Conservation (phyloP, 2,113 vertebrate species). For the human (Homo sapiens) region DNA sequence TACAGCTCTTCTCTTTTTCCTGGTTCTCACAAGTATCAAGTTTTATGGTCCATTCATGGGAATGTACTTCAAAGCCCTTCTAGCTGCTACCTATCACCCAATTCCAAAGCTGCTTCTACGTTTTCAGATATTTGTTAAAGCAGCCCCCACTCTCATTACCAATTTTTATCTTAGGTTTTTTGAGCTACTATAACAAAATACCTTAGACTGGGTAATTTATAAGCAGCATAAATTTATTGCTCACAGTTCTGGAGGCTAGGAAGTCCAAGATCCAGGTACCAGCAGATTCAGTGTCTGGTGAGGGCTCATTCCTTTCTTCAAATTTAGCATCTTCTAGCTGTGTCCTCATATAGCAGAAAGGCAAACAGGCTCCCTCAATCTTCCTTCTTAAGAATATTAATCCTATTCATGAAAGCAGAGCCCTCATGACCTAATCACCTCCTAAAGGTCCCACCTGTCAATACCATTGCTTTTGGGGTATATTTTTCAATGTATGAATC, state of each 20-base stretch:
- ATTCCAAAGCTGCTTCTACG: neutral
- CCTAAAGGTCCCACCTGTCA: neutral
- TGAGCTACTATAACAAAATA: neutral
- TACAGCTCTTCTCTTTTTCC: neutral
- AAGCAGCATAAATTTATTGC: neutral
- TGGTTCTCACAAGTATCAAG: neutral
- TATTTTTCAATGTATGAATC: neutral
- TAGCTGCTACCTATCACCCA: neutral
- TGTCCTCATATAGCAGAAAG: neutral
- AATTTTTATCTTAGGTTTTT: neutral
- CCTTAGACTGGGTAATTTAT: neutral
- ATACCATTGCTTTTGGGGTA: neutral
- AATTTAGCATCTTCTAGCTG: neutral
- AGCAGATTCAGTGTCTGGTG: neutral
- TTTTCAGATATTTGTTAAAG: neutral
- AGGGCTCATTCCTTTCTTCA: neutral
- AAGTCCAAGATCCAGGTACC: neutral
- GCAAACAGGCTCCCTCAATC: neutral
- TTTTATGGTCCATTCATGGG: neutral
- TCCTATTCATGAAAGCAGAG: neutral
- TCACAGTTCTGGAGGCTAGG: neutral
- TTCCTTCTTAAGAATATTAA: neutral
- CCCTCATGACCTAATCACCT: neutral
- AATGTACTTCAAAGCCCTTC: neutral
- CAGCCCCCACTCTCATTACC: neutral